Evolutionary conservation across 64 coral and sea anemone species (phyloP).

Genomic region (Dendrophyllia cribrosa): DNA sequence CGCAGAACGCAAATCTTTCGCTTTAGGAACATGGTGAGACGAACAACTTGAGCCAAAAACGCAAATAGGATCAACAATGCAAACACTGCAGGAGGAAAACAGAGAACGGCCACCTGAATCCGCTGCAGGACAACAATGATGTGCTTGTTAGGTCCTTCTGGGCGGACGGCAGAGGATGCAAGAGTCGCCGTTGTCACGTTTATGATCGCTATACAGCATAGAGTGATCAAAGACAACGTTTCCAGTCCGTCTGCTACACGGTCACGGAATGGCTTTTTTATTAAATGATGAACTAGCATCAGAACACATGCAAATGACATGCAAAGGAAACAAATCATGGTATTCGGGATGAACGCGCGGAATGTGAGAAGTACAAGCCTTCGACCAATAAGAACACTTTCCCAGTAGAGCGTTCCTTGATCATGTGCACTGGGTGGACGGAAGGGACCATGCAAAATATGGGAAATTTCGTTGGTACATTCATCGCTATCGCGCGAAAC

Average conservation of each 20-base stretch:
- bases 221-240: slow-evolving; percentile 25
- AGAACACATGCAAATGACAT: slow-evolving; percentile 49
- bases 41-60: slow-evolving; percentile 55
- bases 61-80: slow-evolving; percentile 29
- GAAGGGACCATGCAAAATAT: slow-evolving; percentile 62
- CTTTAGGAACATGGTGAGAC: slow-evolving; percentile 30
- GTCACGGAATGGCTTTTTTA: slow-evolving; percentile 49
- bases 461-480: slow-evolving; percentile 27
- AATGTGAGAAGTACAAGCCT: slow-evolving; percentile 55
- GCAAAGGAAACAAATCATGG: slow-evolving; percentile 38
- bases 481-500: not conserved
- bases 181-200: slow-evolving; percentile 56
- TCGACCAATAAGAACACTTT: slow-evolving; percentile 78
- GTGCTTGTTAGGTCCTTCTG: slow-evolving; percentile 42
- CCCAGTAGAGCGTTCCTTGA: slow-evolving; percentile 75
- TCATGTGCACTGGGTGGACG: slow-evolving; percentile 7
- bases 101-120: slow-evolving; percentile 24
- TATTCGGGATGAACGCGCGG: slow-evolving; percentile 50
- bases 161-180: slow-evolving; percentile 25
- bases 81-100: slow-evolving; percentile 38
- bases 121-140: slow-evolving; percentile 41
- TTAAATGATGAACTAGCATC: slow-evolving; percentile 53
- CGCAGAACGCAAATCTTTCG: not conserved
- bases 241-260: slow-evolving; percentile 20
- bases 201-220: slow-evolving; percentile 48